A percentile compares a stretch with the other conserved stretches of the same genome.
Evolutionary conservation across 2,797 vertebrate species (phyloP).

Genomic region (Aplochiton taeniatus): DNA sequence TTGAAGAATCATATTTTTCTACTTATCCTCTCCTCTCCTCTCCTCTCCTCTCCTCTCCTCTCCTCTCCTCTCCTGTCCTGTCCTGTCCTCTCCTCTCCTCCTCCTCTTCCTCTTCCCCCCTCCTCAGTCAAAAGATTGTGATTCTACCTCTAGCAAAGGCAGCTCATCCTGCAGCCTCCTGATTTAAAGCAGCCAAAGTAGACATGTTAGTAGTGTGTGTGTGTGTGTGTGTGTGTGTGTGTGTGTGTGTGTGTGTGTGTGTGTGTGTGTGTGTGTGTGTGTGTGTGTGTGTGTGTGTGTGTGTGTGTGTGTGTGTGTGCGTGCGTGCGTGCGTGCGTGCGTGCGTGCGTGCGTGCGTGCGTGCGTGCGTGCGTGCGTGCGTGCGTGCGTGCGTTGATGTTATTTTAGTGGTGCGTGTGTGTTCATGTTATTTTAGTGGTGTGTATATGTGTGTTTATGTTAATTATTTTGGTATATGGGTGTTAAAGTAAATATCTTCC

Average conservation of each 20-base stretch:
- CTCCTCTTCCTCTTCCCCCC: neutral
- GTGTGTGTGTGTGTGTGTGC: constrained; percentile 1
- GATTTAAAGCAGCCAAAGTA: neutral
- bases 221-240: neutral
- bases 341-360: constrained; percentile 1
- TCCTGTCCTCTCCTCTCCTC: constrained; percentile 5
- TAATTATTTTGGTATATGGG: no score
- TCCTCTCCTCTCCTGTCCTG: neutral
- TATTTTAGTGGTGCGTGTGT: no score
- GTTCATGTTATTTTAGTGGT: no score
- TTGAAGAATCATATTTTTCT: no score
- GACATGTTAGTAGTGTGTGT: neutral
- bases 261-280: constrained; percentile 6
- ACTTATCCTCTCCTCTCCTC: constrained; percentile 5
- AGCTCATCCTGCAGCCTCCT: neutral
- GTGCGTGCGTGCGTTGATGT: constrained; percentile 9
- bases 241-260: constrained; percentile 10
- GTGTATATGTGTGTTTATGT: no score
- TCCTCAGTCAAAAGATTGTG: constrained; percentile 20
- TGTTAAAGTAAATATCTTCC: no score
- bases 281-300: constrained; percentile 9
- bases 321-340: constrained; percentile 10
- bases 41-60: neutral
- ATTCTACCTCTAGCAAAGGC: no score
- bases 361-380: neutral